phyloP scores from a whole-genome alignment of 1,140 invertebrate genomes.

The Drosophila mojavensis region DNA sequence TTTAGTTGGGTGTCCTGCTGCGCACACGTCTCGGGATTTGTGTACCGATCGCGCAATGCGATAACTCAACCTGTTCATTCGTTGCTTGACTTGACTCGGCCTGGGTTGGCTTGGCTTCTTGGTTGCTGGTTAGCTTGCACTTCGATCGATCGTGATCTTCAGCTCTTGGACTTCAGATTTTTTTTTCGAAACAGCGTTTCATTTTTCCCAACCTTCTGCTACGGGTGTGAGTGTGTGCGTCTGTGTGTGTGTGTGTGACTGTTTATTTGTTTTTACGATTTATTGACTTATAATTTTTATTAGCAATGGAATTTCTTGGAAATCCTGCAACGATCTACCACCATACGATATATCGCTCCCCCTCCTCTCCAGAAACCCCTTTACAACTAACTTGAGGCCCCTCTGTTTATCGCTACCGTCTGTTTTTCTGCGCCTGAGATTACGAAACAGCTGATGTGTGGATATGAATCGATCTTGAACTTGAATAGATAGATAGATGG shows the following conservation, averaged over 20 bases:
- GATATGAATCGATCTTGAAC: neutral
- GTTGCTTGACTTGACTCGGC: neutral
- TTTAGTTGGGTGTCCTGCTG: conserved; percentile 82
- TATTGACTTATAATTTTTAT: conserved; percentile 82
- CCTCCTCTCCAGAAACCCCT: neutral
- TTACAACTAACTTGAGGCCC: neutral
- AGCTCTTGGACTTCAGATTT: conserved; percentile 14
- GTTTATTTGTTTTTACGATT: conserved; percentile 72
- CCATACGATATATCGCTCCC: conserved; percentile 41
- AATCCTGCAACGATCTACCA: conserved; percentile 46
- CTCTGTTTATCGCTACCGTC: conserved; percentile 23
- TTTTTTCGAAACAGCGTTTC: conserved; percentile 58
- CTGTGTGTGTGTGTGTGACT: conserved; percentile 19
- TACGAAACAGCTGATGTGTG: conserved; percentile 29
- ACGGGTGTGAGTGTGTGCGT: neutral
- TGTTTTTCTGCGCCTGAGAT: conserved; percentile 2
- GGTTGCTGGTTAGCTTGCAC: conserved; percentile 8
- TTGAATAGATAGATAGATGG: neutral
- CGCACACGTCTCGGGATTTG: conserved; percentile 78
- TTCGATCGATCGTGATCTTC: conserved; percentile 30
- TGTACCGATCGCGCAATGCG: conserved; percentile 79
- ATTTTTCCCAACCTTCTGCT: conserved; percentile 37
- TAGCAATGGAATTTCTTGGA: conserved; percentile 76
- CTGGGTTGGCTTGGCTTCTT: neutral
- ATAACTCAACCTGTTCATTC: conserved; percentile 78